These are phyloP conservation scores for Cladorhizidae sp. DNA, from an alignment of 37 sponge, comb jelly and placozoan species.

Conservation along the genomic window DNA sequence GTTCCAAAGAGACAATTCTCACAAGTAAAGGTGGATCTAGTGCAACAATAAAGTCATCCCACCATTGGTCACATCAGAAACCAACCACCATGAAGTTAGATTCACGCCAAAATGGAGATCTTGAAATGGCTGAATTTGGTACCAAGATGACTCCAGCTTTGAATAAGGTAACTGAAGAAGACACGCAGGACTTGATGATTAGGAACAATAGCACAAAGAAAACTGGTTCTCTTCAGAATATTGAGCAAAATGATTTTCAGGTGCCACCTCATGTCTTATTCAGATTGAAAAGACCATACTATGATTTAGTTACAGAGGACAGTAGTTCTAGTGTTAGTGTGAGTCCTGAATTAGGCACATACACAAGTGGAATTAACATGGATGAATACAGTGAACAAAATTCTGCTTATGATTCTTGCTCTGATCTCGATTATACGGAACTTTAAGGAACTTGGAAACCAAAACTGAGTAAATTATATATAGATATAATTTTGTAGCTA, in stretches of 20 bases:
- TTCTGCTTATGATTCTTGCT: too few species aligned
- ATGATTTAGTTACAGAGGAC: not conserved
- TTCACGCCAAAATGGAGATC: not conserved
- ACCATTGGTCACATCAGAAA: not conserved
- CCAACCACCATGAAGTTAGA: not conserved
- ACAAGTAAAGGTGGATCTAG: not conserved
- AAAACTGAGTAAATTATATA: too few species aligned
- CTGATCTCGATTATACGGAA: too few species aligned
- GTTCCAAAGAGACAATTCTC: not conserved
- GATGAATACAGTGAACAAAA: too few species aligned
- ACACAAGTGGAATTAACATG: too few species aligned
- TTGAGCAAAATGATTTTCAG: not conserved
- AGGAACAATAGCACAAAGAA: too few species aligned
- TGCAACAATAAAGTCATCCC: not conserved
- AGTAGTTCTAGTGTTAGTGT: not conserved
- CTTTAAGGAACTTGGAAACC: too few species aligned
- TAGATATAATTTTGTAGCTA: too few species aligned
- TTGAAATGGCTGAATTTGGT: not conserved
- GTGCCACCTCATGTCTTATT: conserved; percentile 27
- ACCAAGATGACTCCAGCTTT: not conserved
- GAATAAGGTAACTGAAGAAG: not conserved
- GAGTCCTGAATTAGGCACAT: not conserved
- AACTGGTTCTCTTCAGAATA: too few species aligned
- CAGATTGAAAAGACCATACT: conserved; percentile 13
- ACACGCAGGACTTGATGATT: not conserved